Percentiles rank a stretch among this genome's conserved stretches.
Conservation (phyloP, 1,140 invertebrate genomes). For the Mamestra configurata region DNA sequence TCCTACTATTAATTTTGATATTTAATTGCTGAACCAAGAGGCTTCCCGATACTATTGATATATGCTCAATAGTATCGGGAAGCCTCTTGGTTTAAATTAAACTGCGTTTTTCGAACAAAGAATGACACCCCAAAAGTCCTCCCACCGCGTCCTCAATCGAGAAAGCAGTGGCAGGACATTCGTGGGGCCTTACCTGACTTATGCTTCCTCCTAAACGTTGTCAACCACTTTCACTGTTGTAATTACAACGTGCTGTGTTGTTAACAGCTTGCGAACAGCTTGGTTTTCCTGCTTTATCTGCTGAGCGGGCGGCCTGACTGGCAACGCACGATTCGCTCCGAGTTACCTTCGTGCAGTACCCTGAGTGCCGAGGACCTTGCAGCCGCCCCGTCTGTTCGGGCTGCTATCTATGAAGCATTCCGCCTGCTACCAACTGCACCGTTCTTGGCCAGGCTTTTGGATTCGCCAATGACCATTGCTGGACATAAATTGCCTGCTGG, state of each 20-base stretch:
- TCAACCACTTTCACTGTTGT: not conserved
- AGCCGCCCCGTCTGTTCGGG: conserved; percentile 93
- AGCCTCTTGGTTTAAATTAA: too few species aligned
- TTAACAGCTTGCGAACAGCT: conserved; percentile 93
- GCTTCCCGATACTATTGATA: too few species aligned
- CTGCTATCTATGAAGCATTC: conserved; percentile 96
- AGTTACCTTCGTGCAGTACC: conserved; percentile 90
- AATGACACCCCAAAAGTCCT: too few species aligned
- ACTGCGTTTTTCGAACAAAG: too few species aligned
- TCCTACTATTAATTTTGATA: too few species aligned
- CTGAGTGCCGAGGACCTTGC: conserved; percentile 90
- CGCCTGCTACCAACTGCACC: conserved; percentile 94
- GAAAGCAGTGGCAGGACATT: too few species aligned
- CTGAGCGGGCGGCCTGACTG: conserved; percentile 91
- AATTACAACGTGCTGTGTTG: not conserved
- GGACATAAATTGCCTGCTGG: conserved; percentile 93
- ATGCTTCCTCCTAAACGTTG: not conserved
- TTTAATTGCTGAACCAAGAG: too few species aligned
- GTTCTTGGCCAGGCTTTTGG: conserved; percentile 93
- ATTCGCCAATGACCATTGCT: conserved; percentile 92
- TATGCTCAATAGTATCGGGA: too few species aligned
- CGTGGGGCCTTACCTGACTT: too few species aligned
- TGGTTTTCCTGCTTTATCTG: conserved; percentile 93
- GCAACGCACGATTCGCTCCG: conserved; percentile 93
- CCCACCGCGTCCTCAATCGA: too few species aligned